Conservation (phyloP, 2,888 invertebrate species). For the Empis livida region DNA sequence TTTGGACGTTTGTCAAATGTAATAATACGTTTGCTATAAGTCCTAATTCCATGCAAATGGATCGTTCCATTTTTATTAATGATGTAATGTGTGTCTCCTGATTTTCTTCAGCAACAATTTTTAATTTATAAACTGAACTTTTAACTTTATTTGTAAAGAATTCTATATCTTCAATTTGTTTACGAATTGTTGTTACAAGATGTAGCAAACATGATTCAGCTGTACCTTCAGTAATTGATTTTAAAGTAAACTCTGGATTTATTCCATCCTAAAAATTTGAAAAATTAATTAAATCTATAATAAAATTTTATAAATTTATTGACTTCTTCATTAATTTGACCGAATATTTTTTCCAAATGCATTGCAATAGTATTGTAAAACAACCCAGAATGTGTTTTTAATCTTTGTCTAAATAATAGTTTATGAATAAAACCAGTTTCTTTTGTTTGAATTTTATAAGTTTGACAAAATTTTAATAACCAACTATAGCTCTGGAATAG, state of each 20-base stretch:
- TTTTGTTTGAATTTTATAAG: constrained; percentile 20
- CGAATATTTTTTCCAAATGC: constrained; percentile 25
- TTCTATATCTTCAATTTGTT: constrained; percentile 30
- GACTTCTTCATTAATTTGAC: constrained; percentile 19
- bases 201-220: constrained; percentile 23
- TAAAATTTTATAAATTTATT: background rate
- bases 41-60: constrained; percentile 44
- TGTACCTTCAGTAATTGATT: constrained; percentile 24
- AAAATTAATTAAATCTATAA: background rate
- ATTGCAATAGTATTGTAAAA: constrained; percentile 28
- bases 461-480: constrained; percentile 28
- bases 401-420: constrained; percentile 28
- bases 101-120: constrained; percentile 36
- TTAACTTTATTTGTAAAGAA: constrained; percentile 36
- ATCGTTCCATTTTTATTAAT: constrained; percentile 41
- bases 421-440: constrained; percentile 28
- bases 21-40: constrained; percentile 41
- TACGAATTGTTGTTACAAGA: constrained; percentile 24
- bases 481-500: constrained; percentile 23
- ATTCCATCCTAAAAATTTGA: constrained; percentile 7
- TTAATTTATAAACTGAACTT: constrained; percentile 33
- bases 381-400: constrained; percentile 29
- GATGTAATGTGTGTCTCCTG: constrained; percentile 35
- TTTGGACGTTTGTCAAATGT: constrained; percentile 38
- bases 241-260: constrained; percentile 17